phyloP scores from a whole-genome alignment of 2,113 vertebrate species.

The Peromyscus polionotus region DNA sequence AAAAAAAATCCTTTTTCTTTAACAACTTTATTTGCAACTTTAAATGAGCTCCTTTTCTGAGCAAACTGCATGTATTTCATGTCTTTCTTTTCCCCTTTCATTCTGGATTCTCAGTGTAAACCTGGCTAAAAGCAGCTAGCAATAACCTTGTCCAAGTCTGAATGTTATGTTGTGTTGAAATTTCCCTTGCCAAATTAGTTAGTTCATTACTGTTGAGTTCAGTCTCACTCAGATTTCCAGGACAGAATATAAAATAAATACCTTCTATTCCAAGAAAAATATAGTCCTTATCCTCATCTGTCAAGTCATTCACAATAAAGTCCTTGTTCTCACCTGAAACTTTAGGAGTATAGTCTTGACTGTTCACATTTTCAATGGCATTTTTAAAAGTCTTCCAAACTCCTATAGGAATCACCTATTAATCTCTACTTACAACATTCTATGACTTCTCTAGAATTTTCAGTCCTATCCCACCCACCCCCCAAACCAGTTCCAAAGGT shows the following conservation, averaged over 20 bases:
- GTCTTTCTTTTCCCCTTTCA: background rate
- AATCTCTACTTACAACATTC: background rate
- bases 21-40: background rate
- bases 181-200: background rate
- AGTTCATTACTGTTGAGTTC: background rate
- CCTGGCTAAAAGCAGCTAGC: background rate
- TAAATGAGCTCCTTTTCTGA: background rate
- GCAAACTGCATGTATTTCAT: background rate
- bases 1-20: background rate
- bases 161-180: background rate
- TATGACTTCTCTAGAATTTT: background rate
- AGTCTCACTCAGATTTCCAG: background rate
- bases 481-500: background rate
- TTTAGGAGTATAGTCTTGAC: background rate
- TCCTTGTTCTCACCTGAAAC: background rate
- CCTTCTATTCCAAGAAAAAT: background rate
- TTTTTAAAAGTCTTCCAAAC: background rate
- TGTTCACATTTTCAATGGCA: background rate
- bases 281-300: background rate
- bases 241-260: background rate
- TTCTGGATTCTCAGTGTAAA: background rate
- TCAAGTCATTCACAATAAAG: background rate
- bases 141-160: background rate
- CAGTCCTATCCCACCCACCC: accelerated
- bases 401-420: background rate